Evolutionary conservation across 2,113 vertebrate genomes (phyloP), one percentile per base, ranked within the genome.

Genomic region (Nyctibius bracteatus): DNA sequence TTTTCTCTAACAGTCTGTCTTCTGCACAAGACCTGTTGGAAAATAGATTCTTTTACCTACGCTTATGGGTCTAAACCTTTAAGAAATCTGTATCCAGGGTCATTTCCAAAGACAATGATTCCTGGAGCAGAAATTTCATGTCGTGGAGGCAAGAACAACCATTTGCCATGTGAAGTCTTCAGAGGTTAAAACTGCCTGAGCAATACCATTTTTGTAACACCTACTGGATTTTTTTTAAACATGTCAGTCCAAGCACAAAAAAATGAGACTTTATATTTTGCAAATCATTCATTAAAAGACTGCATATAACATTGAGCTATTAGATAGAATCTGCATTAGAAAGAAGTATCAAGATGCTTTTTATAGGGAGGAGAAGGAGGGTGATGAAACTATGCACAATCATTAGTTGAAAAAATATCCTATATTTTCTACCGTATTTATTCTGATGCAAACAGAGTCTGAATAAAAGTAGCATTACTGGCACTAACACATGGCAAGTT

Each of bases 321-420:
- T 55, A 66, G 20, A 55, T 24, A 88, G 37, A 93, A 94, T 84
- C 41, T 92, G 28, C 49, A 86, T 92, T 88, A 96, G 61, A 95
- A 97, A 90, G 30, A 88, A 25, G 5, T 74, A 92, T 83, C 31
- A 88, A 95, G 90, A 81, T 43, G 7, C 6, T 82, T 93, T 88
- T 54, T 52, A 88, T 55, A 52, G 4, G 28, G 65, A 78, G 14
- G 14, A 92, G 27, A 74, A 67, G 8, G 39, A 62, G 27, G 5
- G 15, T 55, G 55, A 84, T 72, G 31, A 95, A 94, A 72, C 13
- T 35, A 15, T 37, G 13, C 10, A 68, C 14, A 81, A 44, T 81
- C 82, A 92, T 68, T 74, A 71, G n/a, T 52, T 86, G 47, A 49
- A 71, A 95, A 94, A 78, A 52, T 57, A 66, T 62, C 6, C 35